phyloP scores from a whole-genome alignment of 2,888 invertebrate genomes.

The Scrobipalpa costella region DNA sequence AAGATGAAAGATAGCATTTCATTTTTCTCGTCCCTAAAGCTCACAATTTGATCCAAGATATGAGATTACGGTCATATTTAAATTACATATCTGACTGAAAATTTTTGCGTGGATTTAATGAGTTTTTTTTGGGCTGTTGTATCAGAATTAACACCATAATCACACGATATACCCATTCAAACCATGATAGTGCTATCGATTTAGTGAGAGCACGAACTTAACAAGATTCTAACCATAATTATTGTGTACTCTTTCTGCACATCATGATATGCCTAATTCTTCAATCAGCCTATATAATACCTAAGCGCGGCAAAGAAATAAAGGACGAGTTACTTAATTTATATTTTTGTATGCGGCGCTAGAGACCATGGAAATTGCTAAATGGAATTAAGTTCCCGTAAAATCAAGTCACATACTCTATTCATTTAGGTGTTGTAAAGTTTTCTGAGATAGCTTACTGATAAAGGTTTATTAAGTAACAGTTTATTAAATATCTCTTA shows the following conservation, averaged over 20 bases:
- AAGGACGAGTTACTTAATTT: conserved; percentile 40
- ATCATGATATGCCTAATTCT: background rate
- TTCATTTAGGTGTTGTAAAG: conserved; percentile 65
- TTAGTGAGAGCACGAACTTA: background rate
- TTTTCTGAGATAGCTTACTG: conserved; percentile 55
- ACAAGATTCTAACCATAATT: background rate
- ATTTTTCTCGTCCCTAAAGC: too few species aligned
- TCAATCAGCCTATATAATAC: background rate
- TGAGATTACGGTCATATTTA: too few species aligned
- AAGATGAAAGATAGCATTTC: too few species aligned
- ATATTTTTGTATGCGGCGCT: conserved; percentile 16
- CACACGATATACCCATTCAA: too few species aligned
- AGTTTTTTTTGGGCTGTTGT: too few species aligned
- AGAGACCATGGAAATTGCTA: conserved; percentile 55
- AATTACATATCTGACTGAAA: too few species aligned
- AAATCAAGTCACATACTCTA: conserved; percentile 50
- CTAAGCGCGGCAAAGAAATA: conserved; percentile 29
- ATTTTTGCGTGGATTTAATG: too few species aligned
- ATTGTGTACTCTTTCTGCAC: background rate
- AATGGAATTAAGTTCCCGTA: conserved; percentile 79
- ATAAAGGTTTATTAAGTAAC: conserved; percentile 44
- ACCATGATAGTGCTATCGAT: too few species aligned
- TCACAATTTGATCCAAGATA: too few species aligned
- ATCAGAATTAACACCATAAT: too few species aligned
- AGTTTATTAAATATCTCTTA: conserved; percentile 60